A percentile compares a stretch with the other conserved stretches of the same genome.
These are phyloP conservation scores for Deilephila elpenor DNA, from an alignment of 2,888 invertebrate genomes.

Conservation along the genomic window DNA sequence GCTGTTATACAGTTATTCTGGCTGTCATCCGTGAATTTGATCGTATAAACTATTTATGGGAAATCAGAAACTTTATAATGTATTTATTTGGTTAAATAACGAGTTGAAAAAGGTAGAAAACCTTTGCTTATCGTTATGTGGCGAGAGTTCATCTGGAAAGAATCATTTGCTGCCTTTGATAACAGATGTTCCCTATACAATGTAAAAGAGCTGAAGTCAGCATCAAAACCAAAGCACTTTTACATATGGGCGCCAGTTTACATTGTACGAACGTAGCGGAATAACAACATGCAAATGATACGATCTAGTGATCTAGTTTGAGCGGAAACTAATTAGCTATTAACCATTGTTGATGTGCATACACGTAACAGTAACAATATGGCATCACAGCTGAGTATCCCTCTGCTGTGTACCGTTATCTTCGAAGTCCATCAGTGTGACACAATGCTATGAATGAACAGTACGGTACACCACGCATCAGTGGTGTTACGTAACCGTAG, in stretches of 20 bases:
- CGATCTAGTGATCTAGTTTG: conserved; percentile 12
- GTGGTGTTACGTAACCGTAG: conserved; percentile 14
- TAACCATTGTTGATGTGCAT: conserved; percentile 13
- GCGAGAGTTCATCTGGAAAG: too few species aligned
- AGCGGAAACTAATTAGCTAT: conserved; percentile 21
- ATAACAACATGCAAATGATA: conserved; percentile 14
- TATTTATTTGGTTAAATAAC: too few species aligned
- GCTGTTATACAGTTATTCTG: neutral
- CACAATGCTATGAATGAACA: conserved; percentile 33
- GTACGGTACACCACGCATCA: conserved; percentile 1
- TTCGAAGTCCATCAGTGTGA: conserved; percentile 25
- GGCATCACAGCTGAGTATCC: neutral
- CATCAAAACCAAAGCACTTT: neutral
- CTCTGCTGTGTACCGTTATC: conserved; percentile 10
- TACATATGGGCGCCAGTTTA: too few species aligned
- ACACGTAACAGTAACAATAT: conserved; percentile 20
- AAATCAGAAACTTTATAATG: neutral
- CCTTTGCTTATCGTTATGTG: too few species aligned
- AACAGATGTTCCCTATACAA: too few species aligned
- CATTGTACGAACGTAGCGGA: neutral
- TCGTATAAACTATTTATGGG: too few species aligned
- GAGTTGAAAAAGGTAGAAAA: too few species aligned
- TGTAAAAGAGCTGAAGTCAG: too few species aligned
- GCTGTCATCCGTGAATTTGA: too few species aligned
- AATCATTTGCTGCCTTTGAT: too few species aligned